Base-by-base conservation (phyloP, 2,797 vertebrate genomes). In the Chlorospingus flavigularis region DNA sequence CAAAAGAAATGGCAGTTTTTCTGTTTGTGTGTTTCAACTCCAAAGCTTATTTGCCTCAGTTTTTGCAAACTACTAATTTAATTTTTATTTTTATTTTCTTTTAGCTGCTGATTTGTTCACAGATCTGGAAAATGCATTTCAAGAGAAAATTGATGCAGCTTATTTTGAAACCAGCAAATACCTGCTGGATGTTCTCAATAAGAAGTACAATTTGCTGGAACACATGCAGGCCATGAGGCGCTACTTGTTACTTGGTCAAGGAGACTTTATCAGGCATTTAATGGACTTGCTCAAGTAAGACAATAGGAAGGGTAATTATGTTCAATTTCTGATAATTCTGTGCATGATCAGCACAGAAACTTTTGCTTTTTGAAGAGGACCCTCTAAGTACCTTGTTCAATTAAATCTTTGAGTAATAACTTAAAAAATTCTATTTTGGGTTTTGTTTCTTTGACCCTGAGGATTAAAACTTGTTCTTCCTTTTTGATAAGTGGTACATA, bases 211-310 rank as follows among this genome's bases (percentile, higher is more conserved):
- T 94, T 96, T 99, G 95, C 98, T 99, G 95, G 99, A 99, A 72
- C 99, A 99, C 91, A 98, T 99, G 97, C 99, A 99, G 97, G 99
- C 99, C 79, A 99, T 99, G 99, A 98, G 99, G 54, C 98, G 99
- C 71, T 99, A 99, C 98, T 97, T 99, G 94, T 98, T 99, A 58
- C 98, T 99, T 40, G 99, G 99, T 81, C 99, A 99, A 96, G 99
- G 99, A 86, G 99, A 99, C 97, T 99, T 99, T 95, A 99, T 99
- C 97, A 97, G 99, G 35, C 99, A 99, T 95, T 98, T 99, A 82
- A 99, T 99, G 99, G 99, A 99, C 96, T 98, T 99, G 93, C 98
- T 99, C 31, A 99, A 99, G 99, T 99, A 85, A 98, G 98, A 92
- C 30, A 78, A 23, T 77, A 33, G 47, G n/a, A 57, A 26, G 67